These are phyloP conservation scores for Zosterops japonicus DNA, from an alignment of 2,113 vertebrate genomes.

Conservation along the genomic window DNA sequence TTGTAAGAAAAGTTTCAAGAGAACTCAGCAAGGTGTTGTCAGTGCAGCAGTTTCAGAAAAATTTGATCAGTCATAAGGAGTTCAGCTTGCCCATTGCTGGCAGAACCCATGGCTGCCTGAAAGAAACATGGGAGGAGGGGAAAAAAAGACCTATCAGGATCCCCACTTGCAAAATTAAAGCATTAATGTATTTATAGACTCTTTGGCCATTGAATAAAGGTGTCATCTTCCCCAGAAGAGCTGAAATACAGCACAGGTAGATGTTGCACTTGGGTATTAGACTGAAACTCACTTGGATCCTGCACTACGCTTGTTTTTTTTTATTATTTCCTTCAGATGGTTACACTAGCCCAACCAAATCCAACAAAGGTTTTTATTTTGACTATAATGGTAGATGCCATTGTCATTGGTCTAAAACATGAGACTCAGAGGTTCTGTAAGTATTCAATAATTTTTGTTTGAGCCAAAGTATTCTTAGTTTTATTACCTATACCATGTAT, in stretches of 20 bases:
- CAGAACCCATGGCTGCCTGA: neutral
- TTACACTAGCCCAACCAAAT: neutral
- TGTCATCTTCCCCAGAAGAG: neutral
- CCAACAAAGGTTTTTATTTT: neutral
- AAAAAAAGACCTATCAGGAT: neutral
- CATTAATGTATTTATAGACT: neutral
- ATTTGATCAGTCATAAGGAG: neutral
- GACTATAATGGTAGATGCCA: neutral
- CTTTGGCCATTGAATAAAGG: neutral
- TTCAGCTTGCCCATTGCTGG: neutral
- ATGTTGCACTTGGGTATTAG: accelerated
- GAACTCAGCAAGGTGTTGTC: neutral
- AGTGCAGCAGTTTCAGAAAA: neutral
- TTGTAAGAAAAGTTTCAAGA: neutral
- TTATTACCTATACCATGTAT: neutral
- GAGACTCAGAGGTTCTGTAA: neutral
- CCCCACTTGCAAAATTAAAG: neutral
- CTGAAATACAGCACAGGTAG: neutral
- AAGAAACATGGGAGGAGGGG: accelerated
- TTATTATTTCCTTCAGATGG: neutral
- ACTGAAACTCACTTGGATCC: neutral
- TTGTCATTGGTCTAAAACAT: neutral
- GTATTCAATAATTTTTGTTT: neutral
- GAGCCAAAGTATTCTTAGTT: neutral
- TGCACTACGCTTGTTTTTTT: accelerated